Base-by-base conservation (phyloP, 2,797 vertebrate species). In the Argentina silus region DNA sequence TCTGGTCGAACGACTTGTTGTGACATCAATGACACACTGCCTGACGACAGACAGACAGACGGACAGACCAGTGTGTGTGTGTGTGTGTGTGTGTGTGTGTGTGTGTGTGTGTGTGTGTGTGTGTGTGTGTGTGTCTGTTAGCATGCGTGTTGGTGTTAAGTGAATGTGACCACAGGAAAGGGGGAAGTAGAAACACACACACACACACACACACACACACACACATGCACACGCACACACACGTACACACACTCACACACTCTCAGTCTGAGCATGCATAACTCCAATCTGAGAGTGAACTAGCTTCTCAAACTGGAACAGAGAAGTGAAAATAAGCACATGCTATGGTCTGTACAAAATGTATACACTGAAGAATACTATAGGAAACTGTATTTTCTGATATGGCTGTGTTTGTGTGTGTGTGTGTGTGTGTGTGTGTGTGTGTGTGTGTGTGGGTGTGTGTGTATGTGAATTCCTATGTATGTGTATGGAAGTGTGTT, bases 11-110 rank as follows among this genome's bases (percentile, higher is more conserved):
- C 77, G 72, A 66, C 43, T 76, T 1, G 77, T 88, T 87, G 83
- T 70, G 84, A 88, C 85, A 87, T 57, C 72, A 51, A 10, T 67
- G 77, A 73, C 76, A 69, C 73, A 65, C 81, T 67, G 74, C 55
- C 65, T 69, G 43, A 66, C 8, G 15, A 36, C 50, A 65, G 15
- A 36, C 50, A 65, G 19, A 62, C 19, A 27, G 14, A 17, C 57
- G 19, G 9, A 60, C 57, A 21, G 51, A 67, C 42, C 19, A 4
- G 14, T 11, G 21, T 27, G 15, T 12, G 48, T 10, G 73, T 73
- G 57, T 84, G 72, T 8, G 23, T 36, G 66, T 67, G 60, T 59
- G 65, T 55, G 51, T 57, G 12, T 27, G 27, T 36, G 27, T 14
- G 21, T 19, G 7, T 55, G 23, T 36, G 15, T 45, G n/a, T 60